Conservation (phyloP, 2,797 vertebrate genomes). For the Lerista edwardsae region DNA sequence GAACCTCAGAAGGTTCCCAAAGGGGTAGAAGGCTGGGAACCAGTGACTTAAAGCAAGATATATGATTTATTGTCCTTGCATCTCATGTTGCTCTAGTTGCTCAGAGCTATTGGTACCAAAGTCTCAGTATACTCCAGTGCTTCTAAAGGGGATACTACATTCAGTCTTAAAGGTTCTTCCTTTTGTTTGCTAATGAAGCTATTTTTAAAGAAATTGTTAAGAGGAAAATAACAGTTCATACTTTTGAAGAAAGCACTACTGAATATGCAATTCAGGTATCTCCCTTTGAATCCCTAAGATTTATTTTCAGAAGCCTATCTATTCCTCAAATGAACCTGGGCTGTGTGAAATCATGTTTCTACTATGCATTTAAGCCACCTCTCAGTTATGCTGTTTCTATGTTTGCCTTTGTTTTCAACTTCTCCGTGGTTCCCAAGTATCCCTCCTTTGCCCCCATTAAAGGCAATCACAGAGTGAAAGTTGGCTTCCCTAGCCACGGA, state of each 20-base stretch:
- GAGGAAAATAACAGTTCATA: background rate
- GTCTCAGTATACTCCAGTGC: background rate
- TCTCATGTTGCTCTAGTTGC: background rate
- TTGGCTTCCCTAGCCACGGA: constrained; percentile 53
- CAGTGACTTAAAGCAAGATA: too few relatives aligned
- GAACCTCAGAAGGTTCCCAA: too few relatives aligned
- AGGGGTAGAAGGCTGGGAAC: too few relatives aligned
- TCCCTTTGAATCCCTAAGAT: constrained; percentile 15
- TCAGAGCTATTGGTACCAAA: background rate
- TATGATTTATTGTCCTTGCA: background rate
- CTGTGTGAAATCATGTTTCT: constrained; percentile 55
- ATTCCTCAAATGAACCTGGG: constrained; percentile 45
- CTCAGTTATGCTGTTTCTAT: constrained; percentile 63
- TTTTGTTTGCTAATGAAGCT: constrained; percentile 16
- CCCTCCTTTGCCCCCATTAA: constrained; percentile 56
- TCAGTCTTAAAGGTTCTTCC: background rate
- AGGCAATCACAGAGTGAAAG: constrained; percentile 58
- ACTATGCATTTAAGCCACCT: constrained; percentile 60
- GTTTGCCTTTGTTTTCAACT: constrained; percentile 67
- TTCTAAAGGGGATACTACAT: background rate
- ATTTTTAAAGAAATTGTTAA: constrained; percentile 2
- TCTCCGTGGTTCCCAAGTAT: constrained; percentile 53
- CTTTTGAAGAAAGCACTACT: constrained; percentile 26
- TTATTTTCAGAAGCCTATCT: constrained; percentile 50
- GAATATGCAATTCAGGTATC: constrained; percentile 20